Evolutionary conservation across 1,140 invertebrate species (phyloP).

Genomic region (Drosophila azteca): DNA sequence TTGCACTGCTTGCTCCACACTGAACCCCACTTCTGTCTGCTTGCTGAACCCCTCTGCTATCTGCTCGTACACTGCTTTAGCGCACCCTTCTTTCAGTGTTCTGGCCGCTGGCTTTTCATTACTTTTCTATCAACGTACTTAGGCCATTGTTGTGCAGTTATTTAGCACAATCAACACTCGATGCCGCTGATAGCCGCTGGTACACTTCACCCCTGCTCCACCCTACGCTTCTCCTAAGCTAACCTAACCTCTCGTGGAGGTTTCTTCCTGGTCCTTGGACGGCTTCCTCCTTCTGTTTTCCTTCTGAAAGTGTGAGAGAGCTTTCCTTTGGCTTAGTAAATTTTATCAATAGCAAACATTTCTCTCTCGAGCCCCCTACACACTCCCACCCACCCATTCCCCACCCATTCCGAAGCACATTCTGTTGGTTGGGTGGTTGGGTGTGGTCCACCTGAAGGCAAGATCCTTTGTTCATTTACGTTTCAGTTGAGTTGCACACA

Average conservation of each 20-base stretch:
- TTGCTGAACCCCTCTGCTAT: background rate
- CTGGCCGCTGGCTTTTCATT: conserved; percentile 65
- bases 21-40: background rate
- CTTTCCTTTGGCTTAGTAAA: conserved; percentile 53
- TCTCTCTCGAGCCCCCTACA: conserved; percentile 10
- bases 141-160: conserved; percentile 81
- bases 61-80: background rate
- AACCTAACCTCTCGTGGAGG: background rate
- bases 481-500: conserved; percentile 72
- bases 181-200: conserved; percentile 61
- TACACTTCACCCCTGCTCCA: conserved; percentile 6
- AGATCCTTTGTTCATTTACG: conserved; percentile 71
- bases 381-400: too few species aligned
- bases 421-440: conserved; percentile 29
- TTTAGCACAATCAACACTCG: conserved; percentile 81
- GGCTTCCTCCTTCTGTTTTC: too few species aligned
- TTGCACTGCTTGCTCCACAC: conserved; percentile 18
- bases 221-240: conserved; percentile 1
- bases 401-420: background rate
- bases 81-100: conserved; percentile 1
- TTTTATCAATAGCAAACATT: conserved; percentile 73
- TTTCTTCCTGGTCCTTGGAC: conserved; percentile 20
- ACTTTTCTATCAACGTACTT: conserved; percentile 82
- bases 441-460: conserved; percentile 53
- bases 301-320: background rate